Base-by-base conservation (phyloP, 2,888 invertebrate species). In the Agrotis segetum region DNA sequence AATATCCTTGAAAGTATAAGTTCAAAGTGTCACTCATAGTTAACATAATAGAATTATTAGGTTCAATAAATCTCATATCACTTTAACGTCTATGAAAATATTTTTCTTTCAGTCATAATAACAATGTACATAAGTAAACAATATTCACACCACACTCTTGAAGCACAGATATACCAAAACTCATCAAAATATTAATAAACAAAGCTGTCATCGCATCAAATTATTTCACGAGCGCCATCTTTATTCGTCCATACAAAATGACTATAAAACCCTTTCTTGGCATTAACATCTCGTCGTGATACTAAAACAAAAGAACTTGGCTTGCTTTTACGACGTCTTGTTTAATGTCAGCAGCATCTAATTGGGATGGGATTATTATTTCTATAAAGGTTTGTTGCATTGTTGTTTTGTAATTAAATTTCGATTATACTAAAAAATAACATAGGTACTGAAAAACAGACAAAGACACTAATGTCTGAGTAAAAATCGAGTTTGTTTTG, bases 191-290 rank as follows among this genome's bases (percentile, higher is more conserved):
- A 73, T 77, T 81, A 79, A 79, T 75, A 81, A 77, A 81, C 78
- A 74, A 79, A 80, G 74, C 77, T 74, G 80, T 79, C 82, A 60
- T 75, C 76, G 70, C 62, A 83, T 89, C 79, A 86, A 85, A 88
- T 89, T 80, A 88, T 83, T 86, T 81, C 82, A 85, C 86, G 83
- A 85, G 78, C 73, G 78, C 73, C 85, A 75, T 83, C 84, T 81
- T 84, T 83, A 85, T 84, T 83, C 71, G 67, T 66, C 67, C 81
- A 77, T 84, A 81, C 85, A 81, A 85, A 86, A 85, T 76, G 83
- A 81, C 77, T 74, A 83, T 88, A 84, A 88, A 88, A 87, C 87
- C 85, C 87, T 87, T 87, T 83, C 85, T 77, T 77, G 66, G 74
- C 83, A 73, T 75, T 77, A 81, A 70, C 77, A 72, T 71, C 74